Conservation (phyloP, 2,113 vertebrate species). For the Oncorhynchus clarkii region DNA sequence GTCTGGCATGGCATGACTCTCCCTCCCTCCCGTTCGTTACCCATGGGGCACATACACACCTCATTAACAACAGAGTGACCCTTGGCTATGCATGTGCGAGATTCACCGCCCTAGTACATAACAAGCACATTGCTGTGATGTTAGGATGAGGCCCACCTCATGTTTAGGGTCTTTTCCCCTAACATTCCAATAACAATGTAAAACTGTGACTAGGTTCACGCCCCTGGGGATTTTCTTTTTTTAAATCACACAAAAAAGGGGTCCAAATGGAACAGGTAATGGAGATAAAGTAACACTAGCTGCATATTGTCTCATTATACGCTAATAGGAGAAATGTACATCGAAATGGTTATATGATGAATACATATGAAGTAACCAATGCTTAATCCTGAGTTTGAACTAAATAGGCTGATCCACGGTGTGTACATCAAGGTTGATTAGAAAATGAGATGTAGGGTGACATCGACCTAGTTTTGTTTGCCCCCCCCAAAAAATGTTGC, state of each 20-base stretch:
- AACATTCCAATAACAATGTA: no score
- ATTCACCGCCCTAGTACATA: constrained; percentile 53
- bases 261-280: background rate
- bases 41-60: constrained; percentile 58
- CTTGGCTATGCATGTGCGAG: constrained; percentile 61
- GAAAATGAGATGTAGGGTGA: constrained; percentile 73
- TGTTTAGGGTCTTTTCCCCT: no score
- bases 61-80: constrained; percentile 67
- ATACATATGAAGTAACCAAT: background rate
- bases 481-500: background rate
- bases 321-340: background rate
- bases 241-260: no score
- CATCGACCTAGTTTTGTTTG: constrained; percentile 63
- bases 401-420: constrained; percentile 63
- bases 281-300: constrained; percentile 28
- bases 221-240: no score
- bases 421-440: constrained; percentile 70
- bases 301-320: constrained; percentile 18
- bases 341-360: background rate
- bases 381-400: constrained; percentile 39
- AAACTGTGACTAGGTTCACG: no score
- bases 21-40: constrained; percentile 27
- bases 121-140: constrained; percentile 32
- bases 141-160: no score
- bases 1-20: constrained; percentile 56